Percentiles rank a stretch among this genome's conserved stretches.
These are phyloP conservation scores for Hydrolagus colliei DNA, from an alignment of 2,797 vertebrate genomes.

Conservation along the genomic window DNA sequence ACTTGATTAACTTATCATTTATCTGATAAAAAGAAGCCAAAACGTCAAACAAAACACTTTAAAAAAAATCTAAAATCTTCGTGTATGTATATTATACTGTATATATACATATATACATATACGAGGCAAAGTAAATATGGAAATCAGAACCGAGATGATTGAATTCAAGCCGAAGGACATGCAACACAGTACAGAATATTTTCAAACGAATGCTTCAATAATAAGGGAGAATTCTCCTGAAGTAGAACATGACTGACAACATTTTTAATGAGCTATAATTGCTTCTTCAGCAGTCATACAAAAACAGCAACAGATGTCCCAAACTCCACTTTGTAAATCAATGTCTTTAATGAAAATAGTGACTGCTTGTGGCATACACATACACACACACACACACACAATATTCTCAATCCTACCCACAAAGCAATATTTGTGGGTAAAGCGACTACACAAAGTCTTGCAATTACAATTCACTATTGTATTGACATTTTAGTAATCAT, in stretches of 20 bases:
- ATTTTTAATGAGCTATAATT: constrained; percentile 58
- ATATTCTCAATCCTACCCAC: not conserved
- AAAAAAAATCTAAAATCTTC: not conserved
- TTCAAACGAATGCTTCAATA: not conserved
- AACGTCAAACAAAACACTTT: not conserved
- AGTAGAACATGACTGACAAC: constrained; percentile 49
- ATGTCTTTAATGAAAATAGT: constrained; percentile 43
- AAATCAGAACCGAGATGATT: not conserved
- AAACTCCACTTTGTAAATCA: constrained; percentile 40
- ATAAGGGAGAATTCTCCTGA: constrained; percentile 17
- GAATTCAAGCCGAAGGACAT: constrained; percentile 3
- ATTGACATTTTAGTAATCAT: too few relatives aligned
- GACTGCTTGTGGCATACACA: constrained; percentile 45
- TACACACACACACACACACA: constrained; percentile 31
- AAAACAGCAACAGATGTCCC: constrained; percentile 44
- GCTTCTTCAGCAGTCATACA: constrained; percentile 38
- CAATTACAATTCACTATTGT: too few relatives aligned
- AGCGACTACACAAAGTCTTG: not conserved
- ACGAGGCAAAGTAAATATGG: too few relatives aligned
- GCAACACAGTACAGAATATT: not conserved
- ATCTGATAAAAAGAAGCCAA: not conserved
- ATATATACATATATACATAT: too few relatives aligned
- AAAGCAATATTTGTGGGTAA: not conserved
- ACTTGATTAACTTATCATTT: not conserved
- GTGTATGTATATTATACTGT: too few relatives aligned